These are phyloP conservation scores for Sphenopsis melanotis DNA, from an alignment of 2,797 vertebrate species.

Conservation along the genomic window DNA sequence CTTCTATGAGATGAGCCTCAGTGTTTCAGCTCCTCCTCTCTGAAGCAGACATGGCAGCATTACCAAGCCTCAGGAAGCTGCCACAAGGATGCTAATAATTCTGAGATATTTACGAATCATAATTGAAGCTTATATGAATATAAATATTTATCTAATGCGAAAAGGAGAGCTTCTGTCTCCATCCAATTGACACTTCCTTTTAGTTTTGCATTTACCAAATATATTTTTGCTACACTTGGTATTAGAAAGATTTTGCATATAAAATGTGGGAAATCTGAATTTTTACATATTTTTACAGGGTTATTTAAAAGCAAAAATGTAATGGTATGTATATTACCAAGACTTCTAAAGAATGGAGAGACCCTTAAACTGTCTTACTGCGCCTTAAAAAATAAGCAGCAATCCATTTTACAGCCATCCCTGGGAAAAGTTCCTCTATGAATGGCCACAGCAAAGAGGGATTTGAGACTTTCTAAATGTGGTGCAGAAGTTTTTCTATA, in stretches of 20 bases:
- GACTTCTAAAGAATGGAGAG: not conserved
- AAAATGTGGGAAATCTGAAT: not conserved
- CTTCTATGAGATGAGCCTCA: not conserved
- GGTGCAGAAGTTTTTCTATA: not conserved
- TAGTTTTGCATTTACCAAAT: not conserved
- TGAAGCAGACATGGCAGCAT: not conserved
- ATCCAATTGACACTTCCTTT: not conserved
- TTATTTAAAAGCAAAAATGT: not conserved
- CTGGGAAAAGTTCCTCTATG: not conserved
- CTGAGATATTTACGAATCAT: not conserved
- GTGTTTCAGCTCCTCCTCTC: not conserved
- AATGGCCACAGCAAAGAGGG: not conserved
- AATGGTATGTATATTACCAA: not conserved
- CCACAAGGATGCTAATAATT: not conserved
- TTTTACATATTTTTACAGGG: not conserved
- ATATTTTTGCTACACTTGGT: not conserved
- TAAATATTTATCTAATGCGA: not conserved
- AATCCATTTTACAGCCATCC: not conserved
- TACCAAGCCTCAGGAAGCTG: not conserved
- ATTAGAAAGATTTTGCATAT: not conserved
- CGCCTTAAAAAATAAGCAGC: not conserved
- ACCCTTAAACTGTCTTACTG: not conserved
- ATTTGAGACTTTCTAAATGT: not conserved
- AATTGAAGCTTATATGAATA: not conserved
- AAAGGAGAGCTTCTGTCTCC: not conserved